Base-by-base conservation (phyloP, 1,140 invertebrate species). In the Drosophila subpulchrella region DNA sequence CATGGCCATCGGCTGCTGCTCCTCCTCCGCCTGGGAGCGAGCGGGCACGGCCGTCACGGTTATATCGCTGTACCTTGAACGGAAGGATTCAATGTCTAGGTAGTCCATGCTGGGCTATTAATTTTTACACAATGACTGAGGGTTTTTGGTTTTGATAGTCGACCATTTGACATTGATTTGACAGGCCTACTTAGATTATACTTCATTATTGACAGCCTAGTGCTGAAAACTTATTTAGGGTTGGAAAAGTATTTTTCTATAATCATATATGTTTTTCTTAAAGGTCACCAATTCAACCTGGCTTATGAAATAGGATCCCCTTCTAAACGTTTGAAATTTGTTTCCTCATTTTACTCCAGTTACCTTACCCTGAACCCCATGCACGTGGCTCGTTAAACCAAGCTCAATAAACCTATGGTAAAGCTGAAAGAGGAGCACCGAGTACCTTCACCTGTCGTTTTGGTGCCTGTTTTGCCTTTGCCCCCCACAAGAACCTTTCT, bases 1-100 rank as follows among this genome's bases (percentile, higher is more conserved):
- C 6, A 11, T 17, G 13, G 13, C 10, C 39, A 51, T 10, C 38
- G 15, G 8, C 4, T 13, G 8, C 4, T 13, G 20, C 11, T 72
- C 47, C 6, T 72, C 34, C 8, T 34, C 15, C 0, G 11, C 7
- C 24, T 44, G 27, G 11, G 3, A 41, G 15, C 12, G 4, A n/a
- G 59, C 54, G 13, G 80, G 80, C 17, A 88, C 77, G 0, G 84
- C 61, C 0, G 84, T 88, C 3, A 88, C 76, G 13, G 84, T 88
- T 55, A 88, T 61, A n/a, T 88, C 84, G 53, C 73, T 89, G 55
- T 88, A 88, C 34, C 67, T 80, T 2, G 76, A 84, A 6, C 85
- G 80, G 34, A 88, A 83, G 38, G 85, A 78, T 51, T 88, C 84
- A 6, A 88, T 57, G 39, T 88, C 84, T 47, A 89, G 36, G 60